Evolutionary conservation across 2,113 vertebrate genomes (phyloP).

Genomic region (Jaculus jaculus): DNA sequence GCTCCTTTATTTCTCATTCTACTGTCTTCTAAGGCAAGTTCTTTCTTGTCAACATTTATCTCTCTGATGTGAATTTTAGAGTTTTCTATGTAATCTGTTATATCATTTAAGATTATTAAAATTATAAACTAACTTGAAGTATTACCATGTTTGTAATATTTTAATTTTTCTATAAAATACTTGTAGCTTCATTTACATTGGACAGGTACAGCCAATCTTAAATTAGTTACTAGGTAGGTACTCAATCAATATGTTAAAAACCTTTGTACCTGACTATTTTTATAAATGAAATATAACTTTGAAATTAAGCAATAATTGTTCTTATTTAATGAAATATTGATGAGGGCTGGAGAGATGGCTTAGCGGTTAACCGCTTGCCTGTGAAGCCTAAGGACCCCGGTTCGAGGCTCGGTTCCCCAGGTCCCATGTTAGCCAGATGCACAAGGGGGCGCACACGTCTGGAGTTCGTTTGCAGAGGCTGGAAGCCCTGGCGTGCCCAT

Average conservation of each 20-base stretch:
- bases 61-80: neutral
- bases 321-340: neutral
- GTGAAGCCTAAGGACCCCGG: no score
- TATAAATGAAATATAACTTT: neutral
- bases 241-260: neutral
- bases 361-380: no score
- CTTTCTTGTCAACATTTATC: neutral
- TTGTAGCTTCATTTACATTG: neutral
- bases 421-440: no score
- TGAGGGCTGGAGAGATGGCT: no score
- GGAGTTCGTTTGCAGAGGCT: no score
- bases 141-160: neutral
- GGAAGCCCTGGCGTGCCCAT: no score
- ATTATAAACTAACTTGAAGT: slow-evolving; percentile 34
- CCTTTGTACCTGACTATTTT: neutral
- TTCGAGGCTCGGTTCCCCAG: no score
- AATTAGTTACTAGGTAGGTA: neutral
- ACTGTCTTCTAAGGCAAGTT: neutral
- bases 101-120: slow-evolving; percentile 28
- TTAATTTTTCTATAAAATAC: slow-evolving; percentile 5
- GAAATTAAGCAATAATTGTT: neutral
- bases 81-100: neutral
- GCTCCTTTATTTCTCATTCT: slow-evolving; percentile 3
- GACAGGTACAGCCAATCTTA: neutral
- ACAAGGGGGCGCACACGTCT: no score